These are phyloP conservation scores for Eupleurogrammus muticus DNA, from an alignment of 2,797 vertebrate species.

Conservation along the genomic window DNA sequence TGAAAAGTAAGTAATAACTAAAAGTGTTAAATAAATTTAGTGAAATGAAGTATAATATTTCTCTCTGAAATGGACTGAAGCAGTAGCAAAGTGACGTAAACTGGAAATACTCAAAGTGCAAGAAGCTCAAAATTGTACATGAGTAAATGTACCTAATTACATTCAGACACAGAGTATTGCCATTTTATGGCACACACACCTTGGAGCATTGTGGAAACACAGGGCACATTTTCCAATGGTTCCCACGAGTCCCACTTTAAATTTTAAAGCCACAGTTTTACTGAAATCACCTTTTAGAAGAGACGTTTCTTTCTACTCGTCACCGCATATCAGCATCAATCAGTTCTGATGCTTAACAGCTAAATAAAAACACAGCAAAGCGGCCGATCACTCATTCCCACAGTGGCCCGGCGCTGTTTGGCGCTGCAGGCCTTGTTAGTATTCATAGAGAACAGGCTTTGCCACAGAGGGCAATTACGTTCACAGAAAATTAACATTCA, in stretches of 20 bases:
- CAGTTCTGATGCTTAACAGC: slow-evolving; percentile 3
- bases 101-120: too few species aligned
- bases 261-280: slow-evolving; percentile 5
- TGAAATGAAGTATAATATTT: too few species aligned
- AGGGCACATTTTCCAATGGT: slow-evolving; percentile 10
- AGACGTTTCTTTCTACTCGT: not conserved
- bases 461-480: slow-evolving; percentile 62
- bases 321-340: slow-evolving; percentile 21
- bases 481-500: slow-evolving; percentile 77
- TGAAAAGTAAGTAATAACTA: too few species aligned
- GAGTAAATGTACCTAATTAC: not conserved
- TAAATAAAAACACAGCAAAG: slow-evolving; percentile 33
- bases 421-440: slow-evolving; percentile 55
- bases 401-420: slow-evolving; percentile 4
- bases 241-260: slow-evolving; percentile 15
- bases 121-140: too few species aligned
- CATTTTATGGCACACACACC: not conserved
- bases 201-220: not conserved
- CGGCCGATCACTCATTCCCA: slow-evolving; percentile 22
- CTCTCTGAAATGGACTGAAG: too few species aligned
- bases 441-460: slow-evolving; percentile 61
- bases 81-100: too few species aligned
- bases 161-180: too few species aligned
- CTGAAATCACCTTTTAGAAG: slow-evolving; percentile 9
- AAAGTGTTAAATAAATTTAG: too few species aligned